These are phyloP conservation scores for Boloria euphrosyne DNA, from an alignment of 2,888 invertebrate species.

Conservation along the genomic window DNA sequence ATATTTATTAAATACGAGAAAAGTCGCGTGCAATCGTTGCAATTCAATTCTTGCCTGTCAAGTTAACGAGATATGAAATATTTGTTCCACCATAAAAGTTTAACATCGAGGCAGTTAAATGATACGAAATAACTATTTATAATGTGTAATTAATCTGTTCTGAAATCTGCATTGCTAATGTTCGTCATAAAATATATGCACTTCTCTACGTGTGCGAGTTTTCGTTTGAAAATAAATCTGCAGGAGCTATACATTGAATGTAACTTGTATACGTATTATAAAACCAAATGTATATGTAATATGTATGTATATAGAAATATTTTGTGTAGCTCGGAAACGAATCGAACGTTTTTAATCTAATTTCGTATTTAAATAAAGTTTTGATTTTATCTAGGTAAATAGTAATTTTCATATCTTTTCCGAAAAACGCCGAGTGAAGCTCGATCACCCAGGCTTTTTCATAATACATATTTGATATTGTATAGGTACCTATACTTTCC, in stretches of 20 bases:
- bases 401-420: too few relatives aligned
- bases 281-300: not conserved
- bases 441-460: too few relatives aligned
- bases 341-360: too few relatives aligned
- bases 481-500: too few relatives aligned
- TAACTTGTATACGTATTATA: not conserved
- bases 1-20: not conserved
- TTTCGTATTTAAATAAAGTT: too few relatives aligned
- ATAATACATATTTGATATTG: too few relatives aligned
- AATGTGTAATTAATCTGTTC: constrained; percentile 55
- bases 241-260: constrained; percentile 16
- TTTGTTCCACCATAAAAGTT: constrained; percentile 37
- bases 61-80: constrained; percentile 28
- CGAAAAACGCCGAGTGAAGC: too few relatives aligned
- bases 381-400: too few relatives aligned
- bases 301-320: too few relatives aligned
- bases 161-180: constrained; percentile 35
- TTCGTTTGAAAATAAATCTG: not conserved
- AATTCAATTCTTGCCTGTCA: not conserved
- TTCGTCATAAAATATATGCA: constrained; percentile 37
- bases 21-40: too few relatives aligned
- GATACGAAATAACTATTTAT: constrained; percentile 54
- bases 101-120: constrained; percentile 37
- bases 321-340: too few relatives aligned
- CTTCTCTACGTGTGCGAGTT: not conserved